Conservation (phyloP, 2,113 vertebrate genomes). For the Cryptomyrus ogoouensis region DNA sequence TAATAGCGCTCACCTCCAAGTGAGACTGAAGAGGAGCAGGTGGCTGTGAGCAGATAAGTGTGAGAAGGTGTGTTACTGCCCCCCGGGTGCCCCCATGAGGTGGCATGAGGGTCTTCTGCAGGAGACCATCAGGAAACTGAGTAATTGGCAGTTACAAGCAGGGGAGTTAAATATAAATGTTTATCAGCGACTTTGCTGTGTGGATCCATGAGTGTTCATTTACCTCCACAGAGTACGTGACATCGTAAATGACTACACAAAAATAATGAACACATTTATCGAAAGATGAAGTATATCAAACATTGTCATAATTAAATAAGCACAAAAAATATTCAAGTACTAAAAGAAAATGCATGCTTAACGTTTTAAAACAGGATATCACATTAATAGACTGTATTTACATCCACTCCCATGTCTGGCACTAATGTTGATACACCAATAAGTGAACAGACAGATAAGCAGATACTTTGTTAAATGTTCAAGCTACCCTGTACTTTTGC, state of each 20-base stretch:
- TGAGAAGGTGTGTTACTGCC: background rate
- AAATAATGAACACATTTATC: background rate
- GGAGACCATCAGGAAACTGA: background rate
- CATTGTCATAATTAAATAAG: background rate
- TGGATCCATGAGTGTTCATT: background rate
- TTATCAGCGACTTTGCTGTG: background rate
- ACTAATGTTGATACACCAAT: background rate
- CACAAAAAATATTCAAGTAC: background rate
- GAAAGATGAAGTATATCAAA: background rate
- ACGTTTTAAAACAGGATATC: background rate
- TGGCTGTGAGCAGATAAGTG: background rate
- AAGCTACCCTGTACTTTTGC: background rate
- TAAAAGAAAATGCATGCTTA: background rate
- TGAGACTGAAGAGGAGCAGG: background rate
- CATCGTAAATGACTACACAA: background rate
- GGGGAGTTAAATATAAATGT: background rate
- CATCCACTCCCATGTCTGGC: background rate
- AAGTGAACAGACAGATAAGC: slow-evolving; percentile 20
- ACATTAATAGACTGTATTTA: background rate
- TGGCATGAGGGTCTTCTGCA: background rate
- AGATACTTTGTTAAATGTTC: background rate
- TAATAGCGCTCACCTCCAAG: background rate
- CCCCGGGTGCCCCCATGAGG: background rate
- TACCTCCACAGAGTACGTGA: background rate
- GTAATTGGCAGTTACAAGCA: background rate